Evolutionary conservation across 2,888 invertebrate genomes (phyloP).

Genomic region (Epiperipatus broadwayi): DNA sequence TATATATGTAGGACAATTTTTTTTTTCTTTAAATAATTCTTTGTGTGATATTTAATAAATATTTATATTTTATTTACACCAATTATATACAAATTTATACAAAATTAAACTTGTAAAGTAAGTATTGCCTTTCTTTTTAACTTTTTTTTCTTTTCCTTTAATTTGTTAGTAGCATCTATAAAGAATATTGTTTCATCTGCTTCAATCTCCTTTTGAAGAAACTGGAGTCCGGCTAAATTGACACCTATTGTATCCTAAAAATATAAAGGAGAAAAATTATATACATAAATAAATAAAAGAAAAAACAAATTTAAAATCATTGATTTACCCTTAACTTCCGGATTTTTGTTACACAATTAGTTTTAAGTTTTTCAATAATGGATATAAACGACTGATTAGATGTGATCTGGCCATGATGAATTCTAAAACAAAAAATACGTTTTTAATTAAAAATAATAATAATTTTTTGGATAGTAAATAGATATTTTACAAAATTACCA

Average conservation of each 20-base stretch:
- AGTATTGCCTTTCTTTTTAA: conserved; percentile 39
- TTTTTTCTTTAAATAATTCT: no score
- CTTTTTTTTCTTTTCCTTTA: conserved; percentile 42
- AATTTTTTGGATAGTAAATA: no score
- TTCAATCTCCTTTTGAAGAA: conserved; percentile 54
- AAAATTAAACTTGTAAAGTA: conserved; percentile 28
- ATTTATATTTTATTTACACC: no score
- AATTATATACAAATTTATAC: no score
- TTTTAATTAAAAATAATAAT: no score
- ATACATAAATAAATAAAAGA: conserved; percentile 20
- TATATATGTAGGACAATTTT: no score
- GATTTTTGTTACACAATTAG: conserved; percentile 38
- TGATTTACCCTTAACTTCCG: conserved; percentile 40
- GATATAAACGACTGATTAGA: conserved; percentile 47
- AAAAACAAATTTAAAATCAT: conserved; percentile 7
- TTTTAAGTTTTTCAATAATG: conserved; percentile 42
- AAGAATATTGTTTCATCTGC: conserved; percentile 56
- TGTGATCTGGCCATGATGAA: conserved; percentile 43
- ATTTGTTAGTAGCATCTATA: conserved; percentile 46
- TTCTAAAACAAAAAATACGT: conserved; percentile 21
- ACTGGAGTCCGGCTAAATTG: conserved; percentile 60
- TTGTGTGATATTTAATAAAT: no score
- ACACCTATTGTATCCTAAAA: conserved; percentile 59
- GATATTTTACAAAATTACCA: no score
- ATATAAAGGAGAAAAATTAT: no score